Evolutionary conservation across 2,888 invertebrate species (phyloP).

Genomic region (Philonicus albiceps): DNA sequence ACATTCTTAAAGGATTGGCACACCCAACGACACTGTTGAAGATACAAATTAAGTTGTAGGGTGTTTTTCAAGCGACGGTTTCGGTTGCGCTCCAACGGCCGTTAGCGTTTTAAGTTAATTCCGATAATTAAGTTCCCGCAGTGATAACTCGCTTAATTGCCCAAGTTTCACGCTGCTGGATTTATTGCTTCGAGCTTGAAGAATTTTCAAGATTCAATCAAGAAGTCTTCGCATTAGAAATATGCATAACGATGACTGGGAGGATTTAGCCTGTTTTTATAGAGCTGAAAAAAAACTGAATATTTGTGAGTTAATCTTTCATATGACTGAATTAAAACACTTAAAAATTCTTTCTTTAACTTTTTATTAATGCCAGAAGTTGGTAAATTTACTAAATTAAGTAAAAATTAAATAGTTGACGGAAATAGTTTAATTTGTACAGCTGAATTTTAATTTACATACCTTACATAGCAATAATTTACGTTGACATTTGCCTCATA

Average conservation of each 20-base stretch:
- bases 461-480: constrained; percentile 2
- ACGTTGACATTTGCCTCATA: neutral
- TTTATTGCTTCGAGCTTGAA: neutral
- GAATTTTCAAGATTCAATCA: neutral
- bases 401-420: constrained; percentile 18
- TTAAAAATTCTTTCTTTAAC: neutral
- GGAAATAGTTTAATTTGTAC: constrained; percentile 28
- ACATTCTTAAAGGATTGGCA: constrained; percentile 29
- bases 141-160: constrained; percentile 16
- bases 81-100: neutral
- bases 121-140: constrained; percentile 17
- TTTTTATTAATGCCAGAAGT: constrained; percentile 32
- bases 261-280: neutral
- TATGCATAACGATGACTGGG: neutral
- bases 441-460: constrained; percentile 19
- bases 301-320: neutral
- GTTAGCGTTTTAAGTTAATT: constrained; percentile 8
- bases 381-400: constrained; percentile 21
- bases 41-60: neutral
- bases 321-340: neutral
- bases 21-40: neutral
- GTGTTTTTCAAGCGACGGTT: neutral
- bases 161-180: neutral
- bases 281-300: neutral
- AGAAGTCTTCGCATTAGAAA: neutral